Conservation (phyloP, 35 echinoderm and acorn worm species). For the Hemicentrotus pulcherrimus region DNA sequence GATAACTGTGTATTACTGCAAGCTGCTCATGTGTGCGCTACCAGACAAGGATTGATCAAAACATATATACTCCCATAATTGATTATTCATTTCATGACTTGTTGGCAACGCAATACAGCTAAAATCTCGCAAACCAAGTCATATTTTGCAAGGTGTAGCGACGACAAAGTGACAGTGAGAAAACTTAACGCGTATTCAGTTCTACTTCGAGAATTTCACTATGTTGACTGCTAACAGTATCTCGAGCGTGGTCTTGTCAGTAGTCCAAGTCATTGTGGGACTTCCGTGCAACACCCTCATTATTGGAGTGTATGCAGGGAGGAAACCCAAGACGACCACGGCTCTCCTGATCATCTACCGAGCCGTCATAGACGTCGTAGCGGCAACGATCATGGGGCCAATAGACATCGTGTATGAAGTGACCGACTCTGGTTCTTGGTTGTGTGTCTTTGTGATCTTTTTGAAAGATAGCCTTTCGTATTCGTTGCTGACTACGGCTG, state of each 20-base stretch:
- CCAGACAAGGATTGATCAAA: neutral
- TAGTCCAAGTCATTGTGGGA: constrained; percentile 6
- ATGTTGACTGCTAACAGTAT: neutral
- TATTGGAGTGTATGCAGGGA: neutral
- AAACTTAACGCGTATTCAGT: too few species aligned
- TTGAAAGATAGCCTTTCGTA: neutral
- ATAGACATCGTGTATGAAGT: neutral
- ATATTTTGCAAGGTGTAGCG: too few species aligned
- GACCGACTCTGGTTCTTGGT: neutral
- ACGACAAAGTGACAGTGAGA: too few species aligned
- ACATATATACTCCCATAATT: too few species aligned
- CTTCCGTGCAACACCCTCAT: neutral
- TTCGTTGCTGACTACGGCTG: neutral
- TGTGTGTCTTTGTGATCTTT: neutral
- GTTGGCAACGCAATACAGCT: too few species aligned
- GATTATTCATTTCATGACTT: too few species aligned
- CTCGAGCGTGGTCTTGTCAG: neutral
- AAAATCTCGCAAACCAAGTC: too few species aligned
- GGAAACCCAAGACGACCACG: constrained; percentile 27
- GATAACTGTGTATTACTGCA: too few species aligned
- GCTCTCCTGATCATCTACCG: neutral
- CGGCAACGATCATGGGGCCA: neutral
- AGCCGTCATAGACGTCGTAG: neutral
- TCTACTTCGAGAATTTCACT: neutral
- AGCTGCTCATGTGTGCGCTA: neutral